Base-by-base conservation (phyloP, 2,797 vertebrate genomes). In the Pseudochirops corinnae region DNA sequence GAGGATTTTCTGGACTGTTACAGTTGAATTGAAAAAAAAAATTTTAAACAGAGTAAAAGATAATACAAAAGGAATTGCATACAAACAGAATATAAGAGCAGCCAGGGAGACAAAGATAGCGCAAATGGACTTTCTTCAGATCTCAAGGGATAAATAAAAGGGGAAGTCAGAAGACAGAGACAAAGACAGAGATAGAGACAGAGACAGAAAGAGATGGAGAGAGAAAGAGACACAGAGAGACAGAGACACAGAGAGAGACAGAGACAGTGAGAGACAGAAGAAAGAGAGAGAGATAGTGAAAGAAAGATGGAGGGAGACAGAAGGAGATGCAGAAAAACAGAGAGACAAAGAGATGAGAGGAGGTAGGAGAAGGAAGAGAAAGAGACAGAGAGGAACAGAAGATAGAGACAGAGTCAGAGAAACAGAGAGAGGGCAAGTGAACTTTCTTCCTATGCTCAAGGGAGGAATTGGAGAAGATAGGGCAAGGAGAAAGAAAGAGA, bases 401-500 rank as follows among this genome's bases (percentile, higher is more conserved):
- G 14, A 46, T 46, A 46, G 46, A 46, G 46, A 46, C 46, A 56
- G 82, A 16, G 21, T 1, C 67, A 95, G 7, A 5, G 21, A 57
- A 74, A 39, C 10, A 56, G 82, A 16, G 82, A 16, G 56, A 94
- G 7, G 5, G 21, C 24, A 46, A 90, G 56, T 92, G 39, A 74
- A 16, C 0, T 56, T 93, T 56, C 39, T 56, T 33, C 16, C 14
- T 1, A 18, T 16, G 53, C 4, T 1, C 14, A 10, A 31, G 2
- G 50, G 39, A 82, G 74, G 21, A 82, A 46, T 24, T 6, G 5
- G 29, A 46, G 21, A 39, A 74, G n/a, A 46, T 18, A 9, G 3
- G 21, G 9, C 21, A 82, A 82, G 39, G n/a, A 90, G n/a, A 95
- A 6, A 92, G 57, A 60, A 90, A 74, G 33, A 62, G 93, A 93